These are phyloP conservation scores for Zosterops hypoxanthus DNA, from an alignment of 2,113 vertebrate species.

Conservation along the genomic window DNA sequence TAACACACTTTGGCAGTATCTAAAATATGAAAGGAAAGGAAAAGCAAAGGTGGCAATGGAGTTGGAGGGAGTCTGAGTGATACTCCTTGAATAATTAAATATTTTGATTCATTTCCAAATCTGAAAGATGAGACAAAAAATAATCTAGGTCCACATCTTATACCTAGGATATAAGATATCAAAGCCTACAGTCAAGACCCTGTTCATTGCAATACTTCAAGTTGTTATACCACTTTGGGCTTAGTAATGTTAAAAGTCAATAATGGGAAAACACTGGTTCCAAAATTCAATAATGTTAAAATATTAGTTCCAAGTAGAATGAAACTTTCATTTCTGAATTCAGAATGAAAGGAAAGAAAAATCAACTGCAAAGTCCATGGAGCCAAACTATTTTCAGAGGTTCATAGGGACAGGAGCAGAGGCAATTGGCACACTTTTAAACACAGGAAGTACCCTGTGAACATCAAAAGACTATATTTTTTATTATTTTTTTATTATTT, in stretches of 20 bases:
- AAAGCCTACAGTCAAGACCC: fast-evolving
- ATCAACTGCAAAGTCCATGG: neutral
- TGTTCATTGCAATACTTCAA: neutral
- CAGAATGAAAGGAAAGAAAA: neutral
- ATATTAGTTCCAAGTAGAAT: neutral
- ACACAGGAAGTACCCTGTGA: neutral
- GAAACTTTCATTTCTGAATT: neutral
- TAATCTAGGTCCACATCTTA: neutral
- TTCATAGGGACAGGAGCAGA: neutral
- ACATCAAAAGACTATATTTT: neutral
- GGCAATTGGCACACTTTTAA: neutral
- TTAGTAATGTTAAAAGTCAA: neutral
- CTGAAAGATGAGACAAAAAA: neutral
- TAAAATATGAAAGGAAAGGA: neutral
- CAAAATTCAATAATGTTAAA: neutral
- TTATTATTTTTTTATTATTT: neutral
- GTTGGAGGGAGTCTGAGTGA: neutral
- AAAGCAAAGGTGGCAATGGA: neutral
- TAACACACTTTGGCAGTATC: neutral
- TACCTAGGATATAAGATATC: neutral
- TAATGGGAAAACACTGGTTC: neutral
- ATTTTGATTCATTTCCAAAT: neutral
- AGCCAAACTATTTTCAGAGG: neutral
- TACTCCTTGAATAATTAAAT: neutral
- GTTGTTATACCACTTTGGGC: neutral